Base-by-base conservation (phyloP, 2,797 vertebrate genomes). In the Rhinogobio ventralis region DNA sequence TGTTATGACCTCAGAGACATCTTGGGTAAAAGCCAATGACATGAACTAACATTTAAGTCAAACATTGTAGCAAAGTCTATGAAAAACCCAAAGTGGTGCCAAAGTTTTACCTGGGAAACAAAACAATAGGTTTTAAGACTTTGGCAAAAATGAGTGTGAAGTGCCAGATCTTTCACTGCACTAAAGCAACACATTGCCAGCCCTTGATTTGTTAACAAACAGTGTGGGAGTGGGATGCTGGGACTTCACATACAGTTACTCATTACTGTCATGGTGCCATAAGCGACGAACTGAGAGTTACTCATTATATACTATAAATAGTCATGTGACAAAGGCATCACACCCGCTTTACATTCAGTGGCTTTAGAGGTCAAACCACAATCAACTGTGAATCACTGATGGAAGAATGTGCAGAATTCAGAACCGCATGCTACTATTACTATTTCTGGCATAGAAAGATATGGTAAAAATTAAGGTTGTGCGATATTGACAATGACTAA, bases 271-370 rank as follows among this genome's bases (percentile, higher is more conserved):
- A 42, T 20, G 30, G 49, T 69, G 66, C 23, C 66, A 81, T 8
- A 28, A 74, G 71, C 28, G 2, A 74, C 46, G 13, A 53, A 51
- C 71, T 42, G 39, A 73, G 45, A 55, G 66, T 69, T 69, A 42
- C 66, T 69, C 79, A 55, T 71, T 81, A 71, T 15, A 15, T n/a
- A 39, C 73, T 57, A 81, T 81, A 71, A 81, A 81, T 71, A 71
- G 66, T 45, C 79, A 55, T 45, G 67, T 69, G 66, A 81, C 49
- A 7, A 17, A 69, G 33, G 53, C 36, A 69, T 42, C 17, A 14
- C 30, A 55, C 33, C 49, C 64, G 28, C 14, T 55, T 69, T 42
- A 55, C 23, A 55, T 55, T 57, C 6, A 57, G 36, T 51, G 17
- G 17, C 5, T 66, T 45, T 28, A 28, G 46, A 81, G 79, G 66